phyloP scores from a whole-genome alignment of 1,140 invertebrate genomes.

The Dendrolimus punctatus region DNA sequence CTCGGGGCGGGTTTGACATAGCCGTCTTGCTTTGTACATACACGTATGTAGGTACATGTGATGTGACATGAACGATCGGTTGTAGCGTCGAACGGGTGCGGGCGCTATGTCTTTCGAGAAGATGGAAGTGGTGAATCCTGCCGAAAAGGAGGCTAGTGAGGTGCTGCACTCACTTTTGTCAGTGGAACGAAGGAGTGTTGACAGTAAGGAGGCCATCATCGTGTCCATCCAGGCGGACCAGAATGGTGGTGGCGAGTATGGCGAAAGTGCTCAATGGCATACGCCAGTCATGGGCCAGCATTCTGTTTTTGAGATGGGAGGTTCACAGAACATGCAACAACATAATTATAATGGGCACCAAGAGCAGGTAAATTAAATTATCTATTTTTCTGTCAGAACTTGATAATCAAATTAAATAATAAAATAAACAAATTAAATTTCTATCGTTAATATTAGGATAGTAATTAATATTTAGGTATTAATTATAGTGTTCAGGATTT shows the following conservation, averaged over 20 bases:
- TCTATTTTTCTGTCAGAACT: not conserved
- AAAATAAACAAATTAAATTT: no score
- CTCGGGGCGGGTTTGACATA: constrained; percentile 48
- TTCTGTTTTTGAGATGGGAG: constrained; percentile 61
- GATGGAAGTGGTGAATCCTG: constrained; percentile 69
- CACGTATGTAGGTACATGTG: constrained; percentile 67
- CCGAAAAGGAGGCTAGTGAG: constrained; percentile 78
- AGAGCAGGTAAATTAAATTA: constrained; percentile 44
- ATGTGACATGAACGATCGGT: constrained; percentile 62
- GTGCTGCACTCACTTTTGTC: constrained; percentile 76
- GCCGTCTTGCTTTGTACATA: constrained; percentile 54
- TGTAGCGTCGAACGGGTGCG: constrained; percentile 42
- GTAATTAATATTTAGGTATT: no score
- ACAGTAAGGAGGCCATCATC: constrained; percentile 72
- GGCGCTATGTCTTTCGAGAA: constrained; percentile 66
- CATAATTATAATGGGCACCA: constrained; percentile 62
- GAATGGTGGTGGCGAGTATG: constrained; percentile 62
- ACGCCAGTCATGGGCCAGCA: constrained; percentile 72
- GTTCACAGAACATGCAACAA: constrained; percentile 57
- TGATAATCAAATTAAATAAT: no score
- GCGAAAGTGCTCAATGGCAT: constrained; percentile 73
- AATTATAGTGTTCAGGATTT: no score
- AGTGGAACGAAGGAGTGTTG: constrained; percentile 72
- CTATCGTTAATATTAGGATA: no score
- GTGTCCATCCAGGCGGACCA: constrained; percentile 62